Evolutionary conservation across 1,140 invertebrate species (phyloP), one percentile per base, ranked within the genome.

Genomic region (Caenorhabditis latens): DNA sequence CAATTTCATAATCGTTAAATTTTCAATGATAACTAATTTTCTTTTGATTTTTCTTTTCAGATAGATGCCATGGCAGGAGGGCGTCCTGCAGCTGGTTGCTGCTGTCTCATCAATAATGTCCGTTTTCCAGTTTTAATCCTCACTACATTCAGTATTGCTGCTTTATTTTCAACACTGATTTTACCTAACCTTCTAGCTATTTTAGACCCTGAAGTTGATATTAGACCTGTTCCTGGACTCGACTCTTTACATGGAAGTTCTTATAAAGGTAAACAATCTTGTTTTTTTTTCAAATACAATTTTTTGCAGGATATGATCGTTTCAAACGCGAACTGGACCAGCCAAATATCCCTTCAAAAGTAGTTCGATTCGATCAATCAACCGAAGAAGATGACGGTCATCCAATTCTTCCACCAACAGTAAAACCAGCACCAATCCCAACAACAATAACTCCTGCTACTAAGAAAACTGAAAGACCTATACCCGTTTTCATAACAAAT

Each of bases 51-150:
- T 50, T 42, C n/a, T 2, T 46, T 53, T 53, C 46, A 79, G 43
- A 50, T 79, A 9, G 32, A 79, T 79, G 71, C 40, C n/a, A 79
- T 79, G 71, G 71, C 46, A 79, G 71, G 46, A 24, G 71, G 71
- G 1, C 46, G 43, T 79, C 71, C 71, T 50, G 71, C 71, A 79
- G 71, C 71, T 24, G 71, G 87, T 53, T 88, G 87, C 57, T 88
- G 87, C 71, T 88, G 87, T 61, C 83, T 88, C 32, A 86, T 65
- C 53, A 88, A 88, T 43, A 88, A 85, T 53, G 84, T 85, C 19
- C 63, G 87, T 13, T 71, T 86, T 24, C 82, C 84, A 43, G 55
- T 85, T 14, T 46, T 88, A 43, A 46, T 88, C 14, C 46, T 84
- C 21, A 57, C 71, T 32, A 67, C 84, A n/a, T 40, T 63, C 40